Evolutionary conservation across 2,888 invertebrate genomes (phyloP).

Genomic region (Rhingia campestris): DNA sequence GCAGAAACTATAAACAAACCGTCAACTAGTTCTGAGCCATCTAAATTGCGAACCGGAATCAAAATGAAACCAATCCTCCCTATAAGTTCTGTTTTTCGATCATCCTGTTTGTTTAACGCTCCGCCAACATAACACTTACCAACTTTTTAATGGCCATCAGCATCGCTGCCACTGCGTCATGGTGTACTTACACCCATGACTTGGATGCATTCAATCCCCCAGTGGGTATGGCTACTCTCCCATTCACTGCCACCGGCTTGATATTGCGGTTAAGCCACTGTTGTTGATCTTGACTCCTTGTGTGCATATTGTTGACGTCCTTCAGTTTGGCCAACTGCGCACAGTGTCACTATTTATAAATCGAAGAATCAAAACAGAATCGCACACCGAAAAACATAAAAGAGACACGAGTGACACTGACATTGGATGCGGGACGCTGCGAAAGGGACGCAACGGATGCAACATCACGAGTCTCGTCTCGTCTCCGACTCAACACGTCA

Average conservation of each 20-base stretch:
- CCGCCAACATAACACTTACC: constrained; percentile 50
- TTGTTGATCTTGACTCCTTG: constrained; percentile 65
- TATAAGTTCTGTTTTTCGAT: constrained; percentile 14
- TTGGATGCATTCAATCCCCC: constrained; percentile 29
- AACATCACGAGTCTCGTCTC: constrained; percentile 38
- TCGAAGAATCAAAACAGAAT: constrained; percentile 54
- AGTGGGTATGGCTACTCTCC: constrained; percentile 5
- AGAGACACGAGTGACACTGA: neutral
- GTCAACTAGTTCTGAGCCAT: no score
- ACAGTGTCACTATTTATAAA: constrained; percentile 65
- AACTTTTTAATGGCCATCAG: constrained; percentile 52
- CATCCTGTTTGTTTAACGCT: constrained; percentile 37
- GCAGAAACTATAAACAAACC: no score
- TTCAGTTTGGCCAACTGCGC: constrained; percentile 60
- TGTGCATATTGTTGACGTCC: constrained; percentile 67
- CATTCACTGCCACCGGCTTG: constrained; percentile 39
- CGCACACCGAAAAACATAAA: constrained; percentile 40
- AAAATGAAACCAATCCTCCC: constrained; percentile 21
- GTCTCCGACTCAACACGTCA: constrained; percentile 51
- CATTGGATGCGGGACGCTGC: constrained; percentile 1
- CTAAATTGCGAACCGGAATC: constrained; percentile 10
- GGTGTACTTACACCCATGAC: constrained; percentile 14
- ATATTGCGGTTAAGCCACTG: constrained; percentile 39
- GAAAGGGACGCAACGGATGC: neutral
- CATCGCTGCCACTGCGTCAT: constrained; percentile 8